Evolutionary conservation across 2,888 invertebrate species (phyloP).

Genomic region (Nudaria mundana): DNA sequence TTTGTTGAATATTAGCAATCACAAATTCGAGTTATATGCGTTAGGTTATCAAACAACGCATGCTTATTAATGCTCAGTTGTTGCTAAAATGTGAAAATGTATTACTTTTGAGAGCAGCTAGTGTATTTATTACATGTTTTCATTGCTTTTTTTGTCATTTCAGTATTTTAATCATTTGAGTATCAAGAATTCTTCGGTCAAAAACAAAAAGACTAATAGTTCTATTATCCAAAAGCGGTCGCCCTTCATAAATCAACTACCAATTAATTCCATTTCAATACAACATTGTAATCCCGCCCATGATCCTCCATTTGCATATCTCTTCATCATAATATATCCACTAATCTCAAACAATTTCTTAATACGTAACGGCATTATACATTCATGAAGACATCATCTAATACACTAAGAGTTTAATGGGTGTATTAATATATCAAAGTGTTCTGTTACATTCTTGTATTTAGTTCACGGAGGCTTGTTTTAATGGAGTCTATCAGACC

Average conservation of each 20-base stretch:
- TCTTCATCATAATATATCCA: constrained; percentile 2
- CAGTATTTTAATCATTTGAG: background rate
- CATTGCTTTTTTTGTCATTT: background rate
- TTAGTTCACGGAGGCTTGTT: constrained; percentile 2
- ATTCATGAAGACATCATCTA: constrained; percentile 33
- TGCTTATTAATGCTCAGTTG: no score
- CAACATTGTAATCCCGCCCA: background rate
- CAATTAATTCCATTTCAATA: constrained; percentile 1
- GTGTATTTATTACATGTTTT: background rate
- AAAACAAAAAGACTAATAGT: background rate
- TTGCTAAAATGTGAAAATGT: no score
- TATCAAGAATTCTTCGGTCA: background rate
- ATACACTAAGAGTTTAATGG: constrained; percentile 32
- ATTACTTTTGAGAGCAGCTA: no score
- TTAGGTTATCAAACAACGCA: no score
- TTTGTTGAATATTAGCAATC: constrained; percentile 8
- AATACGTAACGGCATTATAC: constrained; percentile 22
- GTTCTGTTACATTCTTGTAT: constrained; percentile 17
- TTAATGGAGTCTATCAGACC: constrained; percentile 20
- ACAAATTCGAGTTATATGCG: no score
- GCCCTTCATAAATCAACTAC: background rate
- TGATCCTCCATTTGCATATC: constrained; percentile 8
- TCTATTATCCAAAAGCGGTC: background rate
- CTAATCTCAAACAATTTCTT: constrained; percentile 16
- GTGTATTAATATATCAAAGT: constrained; percentile 26